phyloP scores from a whole-genome alignment of 2,797 vertebrate species.

The Microctenopoma lineatum region DNA sequence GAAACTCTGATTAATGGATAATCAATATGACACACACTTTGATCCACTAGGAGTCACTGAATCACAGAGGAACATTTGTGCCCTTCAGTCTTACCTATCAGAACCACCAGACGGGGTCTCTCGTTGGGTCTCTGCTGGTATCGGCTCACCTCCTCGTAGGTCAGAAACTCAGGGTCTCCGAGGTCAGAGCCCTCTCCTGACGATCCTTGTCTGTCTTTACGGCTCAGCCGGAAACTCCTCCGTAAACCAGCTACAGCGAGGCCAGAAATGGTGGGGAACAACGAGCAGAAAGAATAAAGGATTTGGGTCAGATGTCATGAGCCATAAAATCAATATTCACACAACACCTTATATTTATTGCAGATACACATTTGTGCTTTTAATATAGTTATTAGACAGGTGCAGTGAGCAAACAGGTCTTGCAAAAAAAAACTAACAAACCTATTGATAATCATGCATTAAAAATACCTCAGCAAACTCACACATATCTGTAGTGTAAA shows the following conservation, averaged over 20 bases:
- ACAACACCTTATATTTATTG: no score
- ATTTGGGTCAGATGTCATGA: conserved; percentile 15
- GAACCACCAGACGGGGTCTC: conserved; percentile 90
- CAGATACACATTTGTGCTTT: conserved; percentile 4
- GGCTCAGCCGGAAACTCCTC: conserved; percentile 93
- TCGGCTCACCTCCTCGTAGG: conserved; percentile 93
- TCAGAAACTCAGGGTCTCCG: conserved; percentile 84
- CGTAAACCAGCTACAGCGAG: conserved; percentile 88
- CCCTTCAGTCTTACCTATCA: conserved; percentile 87
- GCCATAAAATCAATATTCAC: not conserved
- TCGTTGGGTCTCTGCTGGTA: conserved; percentile 91
- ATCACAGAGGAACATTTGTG: not conserved
- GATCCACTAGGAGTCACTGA: conserved; percentile 58
- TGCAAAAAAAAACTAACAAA: conserved; percentile 6
- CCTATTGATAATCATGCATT: conserved; percentile 64
- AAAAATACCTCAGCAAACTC: conserved; percentile 22
- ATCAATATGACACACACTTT: not conserved
- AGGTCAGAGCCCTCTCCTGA: conserved; percentile 78
- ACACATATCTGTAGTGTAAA: conserved; percentile 31
- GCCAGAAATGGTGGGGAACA: not conserved
- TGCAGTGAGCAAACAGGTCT: conserved; percentile 25
- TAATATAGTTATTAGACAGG: not conserved
- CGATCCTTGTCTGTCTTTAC: conserved; percentile 87
- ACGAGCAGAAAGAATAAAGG: conserved; percentile 22
- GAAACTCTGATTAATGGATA: not conserved